A percentile compares a stretch with the other conserved stretches of the same genome.
Evolutionary conservation across 2,113 vertebrate genomes (phyloP).

Genomic region (Cyrtonyx montezumae): DNA sequence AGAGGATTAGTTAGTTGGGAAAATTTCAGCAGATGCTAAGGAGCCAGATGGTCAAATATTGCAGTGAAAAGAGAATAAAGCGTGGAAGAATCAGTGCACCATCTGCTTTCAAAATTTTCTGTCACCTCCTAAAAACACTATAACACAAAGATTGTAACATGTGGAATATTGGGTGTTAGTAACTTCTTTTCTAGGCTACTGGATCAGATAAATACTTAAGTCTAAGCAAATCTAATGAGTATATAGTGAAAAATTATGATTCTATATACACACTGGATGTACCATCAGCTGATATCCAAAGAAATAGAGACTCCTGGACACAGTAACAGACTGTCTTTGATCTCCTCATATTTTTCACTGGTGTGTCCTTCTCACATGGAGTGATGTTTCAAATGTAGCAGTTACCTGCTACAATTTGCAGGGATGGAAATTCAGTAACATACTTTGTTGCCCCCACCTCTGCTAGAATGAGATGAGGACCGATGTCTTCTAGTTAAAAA

Average conservation of each 20-base stretch:
- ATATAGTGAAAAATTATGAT: background rate
- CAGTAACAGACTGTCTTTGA: background rate
- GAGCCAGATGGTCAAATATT: background rate
- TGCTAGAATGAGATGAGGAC: background rate
- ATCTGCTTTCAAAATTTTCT: background rate
- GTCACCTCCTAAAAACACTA: background rate
- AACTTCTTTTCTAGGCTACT: background rate
- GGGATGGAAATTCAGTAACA: background rate
- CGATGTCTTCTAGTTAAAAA: background rate
- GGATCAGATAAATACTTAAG: background rate
- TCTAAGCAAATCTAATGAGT: background rate
- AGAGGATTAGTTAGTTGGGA: background rate
- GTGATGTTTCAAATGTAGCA: background rate
- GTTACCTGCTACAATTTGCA: background rate
- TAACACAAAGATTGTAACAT: background rate
- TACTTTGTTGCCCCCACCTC: background rate
- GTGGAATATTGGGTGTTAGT: background rate
- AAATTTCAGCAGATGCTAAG: background rate
- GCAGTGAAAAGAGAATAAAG: background rate
- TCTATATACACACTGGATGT: background rate
- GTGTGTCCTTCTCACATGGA: background rate
- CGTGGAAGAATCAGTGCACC: background rate
- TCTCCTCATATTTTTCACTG: background rate
- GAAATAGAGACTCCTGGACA: background rate
- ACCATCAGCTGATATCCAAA: background rate